These are phyloP conservation scores for Craterocephalus amniculus DNA, from an alignment of 2,797 vertebrate genomes.

Conservation along the genomic window DNA sequence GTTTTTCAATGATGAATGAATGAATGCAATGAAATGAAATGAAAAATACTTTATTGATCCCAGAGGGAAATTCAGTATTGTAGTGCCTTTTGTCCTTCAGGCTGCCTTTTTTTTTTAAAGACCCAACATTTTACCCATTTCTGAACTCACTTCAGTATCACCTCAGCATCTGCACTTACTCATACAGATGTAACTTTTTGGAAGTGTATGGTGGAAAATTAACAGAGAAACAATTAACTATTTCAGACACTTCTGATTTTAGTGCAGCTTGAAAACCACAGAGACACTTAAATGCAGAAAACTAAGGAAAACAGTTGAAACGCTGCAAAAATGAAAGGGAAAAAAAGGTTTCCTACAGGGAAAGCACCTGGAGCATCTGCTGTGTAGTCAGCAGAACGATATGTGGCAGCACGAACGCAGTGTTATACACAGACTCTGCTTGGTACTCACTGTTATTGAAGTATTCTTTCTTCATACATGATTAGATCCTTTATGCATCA, in stretches of 20 bases:
- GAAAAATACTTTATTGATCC: too few relatives aligned
- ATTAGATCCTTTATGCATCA: constrained; percentile 17
- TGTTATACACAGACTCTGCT: constrained; percentile 15
- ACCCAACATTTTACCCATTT: neutral
- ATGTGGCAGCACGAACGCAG: constrained; percentile 16
- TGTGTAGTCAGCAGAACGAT: constrained; percentile 33
- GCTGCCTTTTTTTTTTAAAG: neutral
- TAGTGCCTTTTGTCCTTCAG: too few relatives aligned
- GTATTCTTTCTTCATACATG: constrained; percentile 1
- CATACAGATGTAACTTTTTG: neutral
- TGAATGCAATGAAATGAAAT: too few relatives aligned
- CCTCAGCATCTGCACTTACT: neutral
- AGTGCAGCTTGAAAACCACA: neutral
- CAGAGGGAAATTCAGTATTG: too few relatives aligned
- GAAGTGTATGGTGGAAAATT: neutral
- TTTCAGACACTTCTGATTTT: neutral
- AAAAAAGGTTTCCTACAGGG: constrained; percentile 20
- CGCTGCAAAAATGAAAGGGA: constrained; percentile 35
- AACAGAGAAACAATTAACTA: neutral
- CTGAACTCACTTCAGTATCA: neutral
- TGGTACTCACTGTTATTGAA: constrained; percentile 11
- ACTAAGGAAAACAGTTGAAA: constrained; percentile 19
- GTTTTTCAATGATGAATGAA: too few relatives aligned
- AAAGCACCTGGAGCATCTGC: constrained; percentile 66
- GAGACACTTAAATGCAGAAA: constrained; percentile 15